Evolutionary conservation across 2,113 vertebrate species (phyloP).

Genomic region (Dipodomys stephensi): DNA sequence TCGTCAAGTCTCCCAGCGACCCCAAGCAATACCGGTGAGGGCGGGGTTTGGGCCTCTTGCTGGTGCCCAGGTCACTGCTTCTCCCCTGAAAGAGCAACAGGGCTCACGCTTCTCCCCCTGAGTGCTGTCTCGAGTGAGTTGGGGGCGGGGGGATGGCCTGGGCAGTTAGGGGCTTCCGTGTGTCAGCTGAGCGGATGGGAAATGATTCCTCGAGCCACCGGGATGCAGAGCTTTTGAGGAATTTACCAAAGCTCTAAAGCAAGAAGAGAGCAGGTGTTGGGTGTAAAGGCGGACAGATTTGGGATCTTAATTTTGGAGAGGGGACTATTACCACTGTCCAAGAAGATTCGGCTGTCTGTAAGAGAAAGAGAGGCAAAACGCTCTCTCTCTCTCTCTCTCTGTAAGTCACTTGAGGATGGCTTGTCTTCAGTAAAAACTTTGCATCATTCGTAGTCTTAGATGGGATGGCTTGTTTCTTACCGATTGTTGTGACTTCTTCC

Average conservation of each 20-base stretch:
- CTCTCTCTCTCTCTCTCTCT: no score
- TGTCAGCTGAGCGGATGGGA: background rate
- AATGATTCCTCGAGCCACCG: background rate
- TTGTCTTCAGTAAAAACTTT: conserved; percentile 30
- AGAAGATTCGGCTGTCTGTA: background rate
- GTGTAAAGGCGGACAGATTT: conserved; percentile 2
- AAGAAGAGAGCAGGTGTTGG: background rate
- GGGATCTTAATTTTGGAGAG: conserved; percentile 35
- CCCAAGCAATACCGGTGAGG: conserved; percentile 96
- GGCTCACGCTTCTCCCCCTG: background rate
- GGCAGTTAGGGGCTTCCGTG: background rate
- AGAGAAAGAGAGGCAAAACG: background rate
- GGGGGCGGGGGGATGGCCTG: background rate
- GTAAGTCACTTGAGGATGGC: background rate
- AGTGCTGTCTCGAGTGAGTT: background rate
- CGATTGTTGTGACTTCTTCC: background rate
- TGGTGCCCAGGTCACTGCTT: conserved; percentile 1
- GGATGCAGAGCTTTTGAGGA: background rate
- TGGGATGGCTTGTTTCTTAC: conserved; percentile 17
- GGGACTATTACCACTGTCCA: background rate
- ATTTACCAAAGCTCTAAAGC: background rate
- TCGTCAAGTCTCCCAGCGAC: conserved; percentile 96
- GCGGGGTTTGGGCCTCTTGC: conserved; percentile 20
- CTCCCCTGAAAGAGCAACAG: conserved; percentile 35
- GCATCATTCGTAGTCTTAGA: background rate